Evolutionary conservation across 2,797 vertebrate genomes (phyloP).

Genomic region (Catamblyrhynchus diadema): DNA sequence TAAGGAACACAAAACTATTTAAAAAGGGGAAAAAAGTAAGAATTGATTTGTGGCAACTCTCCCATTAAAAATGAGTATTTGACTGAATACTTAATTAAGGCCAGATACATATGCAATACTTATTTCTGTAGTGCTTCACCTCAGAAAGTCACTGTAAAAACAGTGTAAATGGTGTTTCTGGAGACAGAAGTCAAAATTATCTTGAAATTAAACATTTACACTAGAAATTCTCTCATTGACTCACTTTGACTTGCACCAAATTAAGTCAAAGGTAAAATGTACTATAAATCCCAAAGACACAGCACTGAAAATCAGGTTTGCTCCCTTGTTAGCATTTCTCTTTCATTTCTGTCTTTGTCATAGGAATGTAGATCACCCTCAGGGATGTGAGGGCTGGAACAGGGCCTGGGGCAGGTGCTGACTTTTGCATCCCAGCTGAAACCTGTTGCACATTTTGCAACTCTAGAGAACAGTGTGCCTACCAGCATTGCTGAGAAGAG

Average conservation of each 20-base stretch:
- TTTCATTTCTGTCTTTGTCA: neutral
- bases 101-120: rapidly evolving
- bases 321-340: neutral
- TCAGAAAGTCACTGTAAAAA: neutral
- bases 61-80: neutral
- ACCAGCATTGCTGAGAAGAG: neutral
- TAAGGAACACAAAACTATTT: neutral
- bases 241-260: neutral
- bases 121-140: neutral
- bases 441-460: neutral
- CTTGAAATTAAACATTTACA: neutral
- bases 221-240: neutral
- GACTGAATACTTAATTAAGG: neutral
- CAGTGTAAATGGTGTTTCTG: neutral
- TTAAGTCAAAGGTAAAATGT: neutral
- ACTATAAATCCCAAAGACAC: neutral
- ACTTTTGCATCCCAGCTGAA: neutral
- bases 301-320: neutral
- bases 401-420: neutral
- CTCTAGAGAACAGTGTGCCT: neutral
- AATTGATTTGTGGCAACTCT: neutral
- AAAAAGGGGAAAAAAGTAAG: neutral
- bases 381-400: neutral
- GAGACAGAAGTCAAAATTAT: neutral
- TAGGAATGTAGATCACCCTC: neutral